Conservation (phyloP, 2,888 invertebrate species). For the Phyllotreta striolata region DNA sequence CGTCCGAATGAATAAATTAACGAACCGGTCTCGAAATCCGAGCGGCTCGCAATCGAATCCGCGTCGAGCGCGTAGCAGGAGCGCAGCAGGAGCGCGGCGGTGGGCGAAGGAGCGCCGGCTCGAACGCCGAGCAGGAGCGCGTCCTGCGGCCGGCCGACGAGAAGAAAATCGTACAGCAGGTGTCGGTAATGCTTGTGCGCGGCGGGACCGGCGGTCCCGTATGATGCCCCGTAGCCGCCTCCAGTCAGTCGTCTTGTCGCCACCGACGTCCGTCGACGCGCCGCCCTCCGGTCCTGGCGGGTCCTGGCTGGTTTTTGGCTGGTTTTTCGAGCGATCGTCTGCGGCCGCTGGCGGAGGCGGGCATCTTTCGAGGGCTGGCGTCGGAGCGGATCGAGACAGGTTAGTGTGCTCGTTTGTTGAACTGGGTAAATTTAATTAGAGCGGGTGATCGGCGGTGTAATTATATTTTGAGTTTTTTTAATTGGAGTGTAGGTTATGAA, state of each 20-base stretch:
- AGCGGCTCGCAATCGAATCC: not conserved
- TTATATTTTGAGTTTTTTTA: no score
- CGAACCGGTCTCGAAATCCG: not conserved
- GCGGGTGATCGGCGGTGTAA: no score
- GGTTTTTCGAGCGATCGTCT: not conserved
- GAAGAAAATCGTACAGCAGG: constrained; percentile 46
- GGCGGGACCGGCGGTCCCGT: constrained; percentile 58
- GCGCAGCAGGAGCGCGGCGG: constrained; percentile 4
- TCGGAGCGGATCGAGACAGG: no score
- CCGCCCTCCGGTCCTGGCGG: not conserved
- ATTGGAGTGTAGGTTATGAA: no score
- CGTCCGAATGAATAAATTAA: no score
- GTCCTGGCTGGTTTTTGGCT: not conserved
- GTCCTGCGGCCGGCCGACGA: constrained; percentile 20
- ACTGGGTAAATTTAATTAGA: no score
- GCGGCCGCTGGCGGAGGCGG: no score
- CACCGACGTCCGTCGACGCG: constrained; percentile 44
- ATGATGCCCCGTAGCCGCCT: constrained; percentile 51
- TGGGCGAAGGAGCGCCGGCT: not conserved
- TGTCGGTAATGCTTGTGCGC: constrained; percentile 59
- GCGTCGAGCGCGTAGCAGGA: not conserved
- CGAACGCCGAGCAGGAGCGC: not conserved
- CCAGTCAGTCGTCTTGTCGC: constrained; percentile 52
- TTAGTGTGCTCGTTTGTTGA: no score
- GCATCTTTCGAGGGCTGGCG: no score